Evolutionary conservation across 2,797 vertebrate species (phyloP).

Genomic region (Sylvia borin): DNA sequence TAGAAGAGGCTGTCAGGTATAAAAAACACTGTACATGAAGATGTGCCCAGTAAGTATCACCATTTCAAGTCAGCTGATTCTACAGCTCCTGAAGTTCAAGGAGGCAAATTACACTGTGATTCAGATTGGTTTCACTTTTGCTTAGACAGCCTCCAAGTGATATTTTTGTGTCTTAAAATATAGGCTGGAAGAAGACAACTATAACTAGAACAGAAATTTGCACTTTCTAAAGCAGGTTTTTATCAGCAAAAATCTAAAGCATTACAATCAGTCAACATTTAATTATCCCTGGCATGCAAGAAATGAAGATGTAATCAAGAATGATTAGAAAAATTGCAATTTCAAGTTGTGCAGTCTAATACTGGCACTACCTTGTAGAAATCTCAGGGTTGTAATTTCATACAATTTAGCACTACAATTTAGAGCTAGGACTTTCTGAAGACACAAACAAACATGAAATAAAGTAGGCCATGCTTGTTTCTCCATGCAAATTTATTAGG

Average conservation of each 20-base stretch:
- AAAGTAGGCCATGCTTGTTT: neutral
- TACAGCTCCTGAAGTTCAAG: neutral
- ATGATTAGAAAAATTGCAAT: slow-evolving; percentile 38
- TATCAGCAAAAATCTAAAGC: slow-evolving; percentile 39
- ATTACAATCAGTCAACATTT: slow-evolving; percentile 41
- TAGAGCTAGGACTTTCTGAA: neutral
- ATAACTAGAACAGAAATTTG: neutral
- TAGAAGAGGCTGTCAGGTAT: neutral
- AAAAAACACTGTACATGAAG: neutral
- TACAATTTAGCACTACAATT: neutral
- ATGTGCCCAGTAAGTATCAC: neutral
- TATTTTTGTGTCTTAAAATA: slow-evolving; percentile 16
- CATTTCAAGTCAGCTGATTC: neutral
- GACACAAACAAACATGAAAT: neutral
- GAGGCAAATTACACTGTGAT: neutral
- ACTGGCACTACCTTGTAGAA: neutral
- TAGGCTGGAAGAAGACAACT: neutral
- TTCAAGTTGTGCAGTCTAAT: neutral
- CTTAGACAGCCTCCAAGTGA: neutral
- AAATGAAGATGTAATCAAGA: slow-evolving; percentile 50
- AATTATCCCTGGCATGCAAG: slow-evolving; percentile 27
- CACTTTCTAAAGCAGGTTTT: slow-evolving; percentile 8
- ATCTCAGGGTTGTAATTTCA: neutral
- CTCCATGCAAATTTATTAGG: neutral
- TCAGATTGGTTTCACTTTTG: neutral